Percentiles rank a stretch among this genome's conserved stretches.
These are phyloP conservation scores for Macaca nemestrina DNA, from an alignment of 2,113 vertebrate species.

Conservation along the genomic window DNA sequence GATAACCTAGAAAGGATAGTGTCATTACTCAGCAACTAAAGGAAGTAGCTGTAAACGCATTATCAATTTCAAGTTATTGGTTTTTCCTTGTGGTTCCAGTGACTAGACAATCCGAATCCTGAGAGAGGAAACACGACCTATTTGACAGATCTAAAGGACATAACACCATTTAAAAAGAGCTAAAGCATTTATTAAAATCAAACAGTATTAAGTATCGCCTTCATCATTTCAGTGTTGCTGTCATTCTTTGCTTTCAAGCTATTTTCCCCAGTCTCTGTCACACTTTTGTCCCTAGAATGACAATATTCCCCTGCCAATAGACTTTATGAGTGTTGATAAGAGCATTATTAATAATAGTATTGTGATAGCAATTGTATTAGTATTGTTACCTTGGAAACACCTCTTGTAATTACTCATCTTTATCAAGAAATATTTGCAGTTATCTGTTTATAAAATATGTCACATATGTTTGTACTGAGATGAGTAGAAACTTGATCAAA, in stretches of 20 bases:
- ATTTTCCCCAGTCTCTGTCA: slow-evolving; percentile 51
- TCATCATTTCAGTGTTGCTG: slow-evolving; percentile 60
- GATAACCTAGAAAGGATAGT: slow-evolving; percentile 42
- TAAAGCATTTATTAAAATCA: not conserved
- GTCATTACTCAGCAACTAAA: slow-evolving; percentile 39
- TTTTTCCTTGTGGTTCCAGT: not conserved
- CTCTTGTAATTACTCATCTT: slow-evolving; percentile 74
- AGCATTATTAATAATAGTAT: not conserved
- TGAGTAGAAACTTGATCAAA: slow-evolving; percentile 64
- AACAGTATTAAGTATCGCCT: not conserved
- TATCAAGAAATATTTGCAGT: slow-evolving; percentile 71
- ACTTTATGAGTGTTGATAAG: slow-evolving; percentile 48
- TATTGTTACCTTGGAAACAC: slow-evolving; percentile 79
- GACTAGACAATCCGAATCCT: not conserved
- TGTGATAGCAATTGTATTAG: slow-evolving; percentile 42
- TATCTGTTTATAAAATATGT: slow-evolving; percentile 66
- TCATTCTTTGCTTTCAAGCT: slow-evolving; percentile 54
- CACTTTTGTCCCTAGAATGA: slow-evolving; percentile 56
- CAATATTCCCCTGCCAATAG: not conserved
- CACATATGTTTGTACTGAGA: slow-evolving; percentile 59
- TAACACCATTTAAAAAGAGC: not conserved
- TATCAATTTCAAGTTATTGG: slow-evolving; percentile 47
- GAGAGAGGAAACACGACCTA: not conserved
- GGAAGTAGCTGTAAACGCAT: slow-evolving; percentile 15
- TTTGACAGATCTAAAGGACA: not conserved